Evolutionary conservation across 1,140 invertebrate species (phyloP).

Genomic region (Leptopilina clavipes): DNA sequence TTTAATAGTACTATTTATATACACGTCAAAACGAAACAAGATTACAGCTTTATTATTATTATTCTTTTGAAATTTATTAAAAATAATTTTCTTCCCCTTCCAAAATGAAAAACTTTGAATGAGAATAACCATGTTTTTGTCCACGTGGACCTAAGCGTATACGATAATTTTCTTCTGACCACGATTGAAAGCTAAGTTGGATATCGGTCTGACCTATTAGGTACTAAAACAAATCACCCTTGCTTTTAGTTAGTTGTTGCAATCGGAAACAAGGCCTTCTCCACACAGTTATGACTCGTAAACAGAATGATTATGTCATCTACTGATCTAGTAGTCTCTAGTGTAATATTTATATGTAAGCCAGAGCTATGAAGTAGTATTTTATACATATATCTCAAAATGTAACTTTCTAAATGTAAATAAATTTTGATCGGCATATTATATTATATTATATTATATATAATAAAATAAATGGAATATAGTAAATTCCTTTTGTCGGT

Average conservation of each 20-base stretch:
- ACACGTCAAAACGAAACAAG: not conserved
- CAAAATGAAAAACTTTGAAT: too few relatives aligned
- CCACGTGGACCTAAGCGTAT: slow-evolving; percentile 28
- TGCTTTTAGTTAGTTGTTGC: slow-evolving; percentile 17
- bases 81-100: too few relatives aligned
- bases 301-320: slow-evolving; percentile 52
- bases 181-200: slow-evolving; percentile 20
- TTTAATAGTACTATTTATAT: not conserved
- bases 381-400: too few relatives aligned
- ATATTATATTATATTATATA: too few relatives aligned
- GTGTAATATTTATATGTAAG: not conserved
- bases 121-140: too few relatives aligned
- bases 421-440: too few relatives aligned
- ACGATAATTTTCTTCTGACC: slow-evolving; percentile 1
- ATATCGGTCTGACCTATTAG: not conserved
- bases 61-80: too few relatives aligned
- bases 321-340: slow-evolving; percentile 29
- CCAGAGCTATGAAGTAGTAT: not conserved
- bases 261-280: slow-evolving; percentile 27
- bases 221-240: slow-evolving; percentile 20
- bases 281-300: slow-evolving; percentile 37
- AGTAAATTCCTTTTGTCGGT: too few relatives aligned
- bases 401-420: too few relatives aligned
- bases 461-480: too few relatives aligned
- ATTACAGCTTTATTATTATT: not conserved